These are phyloP conservation scores for Chirona hameri DNA, from an alignment of 2,888 invertebrate species.

Conservation along the genomic window DNA sequence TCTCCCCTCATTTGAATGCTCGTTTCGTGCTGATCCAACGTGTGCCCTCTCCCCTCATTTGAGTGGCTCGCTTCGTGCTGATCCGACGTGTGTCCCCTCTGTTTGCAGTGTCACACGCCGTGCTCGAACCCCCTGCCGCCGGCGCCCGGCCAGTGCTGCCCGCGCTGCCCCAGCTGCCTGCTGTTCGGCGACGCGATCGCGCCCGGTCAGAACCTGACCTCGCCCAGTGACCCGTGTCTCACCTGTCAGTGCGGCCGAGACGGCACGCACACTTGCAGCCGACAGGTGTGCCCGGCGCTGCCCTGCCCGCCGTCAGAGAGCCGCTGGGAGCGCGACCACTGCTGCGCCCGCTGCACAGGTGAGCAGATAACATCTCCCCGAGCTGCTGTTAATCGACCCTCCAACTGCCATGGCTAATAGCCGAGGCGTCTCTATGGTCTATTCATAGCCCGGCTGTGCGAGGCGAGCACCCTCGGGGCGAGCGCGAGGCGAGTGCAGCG, in stretches of 20 bases:
- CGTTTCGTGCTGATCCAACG: no score
- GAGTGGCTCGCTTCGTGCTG: no score
- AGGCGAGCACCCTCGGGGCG: no score
- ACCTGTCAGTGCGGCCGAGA: not conserved
- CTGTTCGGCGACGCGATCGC: not conserved
- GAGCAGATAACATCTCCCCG: no score
- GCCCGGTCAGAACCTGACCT: not conserved
- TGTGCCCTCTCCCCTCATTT: no score
- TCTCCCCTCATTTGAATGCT: no score
- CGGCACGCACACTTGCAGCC: not conserved
- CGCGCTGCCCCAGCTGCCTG: not conserved
- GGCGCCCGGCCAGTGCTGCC: not conserved
- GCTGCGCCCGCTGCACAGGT: slow-evolving; percentile 1
- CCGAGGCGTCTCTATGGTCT: no score
- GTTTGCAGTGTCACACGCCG: not conserved
- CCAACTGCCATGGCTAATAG: no score
- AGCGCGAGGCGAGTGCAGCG: no score
- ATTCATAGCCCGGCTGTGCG: no score
- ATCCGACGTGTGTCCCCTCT: not conserved
- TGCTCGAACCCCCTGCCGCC: not conserved
- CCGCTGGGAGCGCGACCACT: not conserved
- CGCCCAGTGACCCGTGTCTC: not conserved
- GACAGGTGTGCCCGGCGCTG: not conserved
- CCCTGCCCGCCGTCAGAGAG: not conserved
- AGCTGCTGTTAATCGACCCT: no score